Base-by-base conservation (phyloP, 2,888 invertebrate species). In the Abscondita cerata region DNA sequence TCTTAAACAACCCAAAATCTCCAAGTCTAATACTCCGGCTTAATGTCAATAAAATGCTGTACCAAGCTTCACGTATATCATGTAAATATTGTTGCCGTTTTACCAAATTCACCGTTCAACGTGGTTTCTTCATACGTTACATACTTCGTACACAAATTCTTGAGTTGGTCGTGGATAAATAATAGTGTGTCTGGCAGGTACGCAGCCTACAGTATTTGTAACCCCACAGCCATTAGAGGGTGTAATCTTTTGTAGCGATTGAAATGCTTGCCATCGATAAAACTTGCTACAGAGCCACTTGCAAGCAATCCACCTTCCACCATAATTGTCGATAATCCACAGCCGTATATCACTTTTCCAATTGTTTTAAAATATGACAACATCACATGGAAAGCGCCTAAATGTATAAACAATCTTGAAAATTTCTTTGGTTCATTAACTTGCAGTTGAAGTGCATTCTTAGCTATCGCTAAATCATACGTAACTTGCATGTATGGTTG, bases 181-280 rank as follows among this genome's bases (percentile, higher is more conserved):
- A 25, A 25, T 4, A 25, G 2, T 2, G 6, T 6, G 25, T 25
- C 6, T 25, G 6, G 6, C 25, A 25, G 6, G 4, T 4, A 2
- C 25, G 25, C 25, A 25, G 6, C 6, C 2, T 25, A 33, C 16
- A 47, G 12, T 13, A 47, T 46, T 47, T 55, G 15, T 11, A 55
- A 20, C 1, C 18, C 36, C 5, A 47, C 1, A 13, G 66, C 38
- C 46, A 68, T 41, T 5, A 72, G 25, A 31, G 66, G 61, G 58
- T 72, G 70, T 15, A 72, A 33, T 52, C 70, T 31, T 62, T 72
- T 75, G 52, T 72, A 74, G 13, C 41, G 8, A 15, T 41, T 41
- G 3, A 41, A 41, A 41, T 15, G 41, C 15, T 41, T 41, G 12
- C 15, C 41, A 4, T 41, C 15, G 15, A 15, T 41, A 41, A 41